phyloP scores from a whole-genome alignment of 2,113 vertebrate genomes.

The Lonchura striata region DNA sequence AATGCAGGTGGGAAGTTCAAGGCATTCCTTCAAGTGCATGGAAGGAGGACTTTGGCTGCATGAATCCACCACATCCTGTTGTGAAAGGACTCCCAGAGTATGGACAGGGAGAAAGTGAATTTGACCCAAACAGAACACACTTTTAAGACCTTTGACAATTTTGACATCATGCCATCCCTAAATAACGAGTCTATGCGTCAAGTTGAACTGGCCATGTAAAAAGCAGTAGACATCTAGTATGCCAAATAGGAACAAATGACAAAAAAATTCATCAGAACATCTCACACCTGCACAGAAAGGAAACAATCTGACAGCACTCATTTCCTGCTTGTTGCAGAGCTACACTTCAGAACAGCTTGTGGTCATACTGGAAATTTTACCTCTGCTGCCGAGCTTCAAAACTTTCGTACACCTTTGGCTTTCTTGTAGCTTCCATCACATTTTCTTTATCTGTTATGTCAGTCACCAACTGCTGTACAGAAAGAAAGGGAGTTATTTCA shows the following conservation, averaged over 20 bases:
- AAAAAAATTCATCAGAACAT: neutral
- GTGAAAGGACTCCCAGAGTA: neutral
- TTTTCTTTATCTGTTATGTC: constrained; percentile 70
- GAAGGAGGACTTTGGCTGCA: neutral
- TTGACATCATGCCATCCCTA: neutral
- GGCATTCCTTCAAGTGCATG: neutral
- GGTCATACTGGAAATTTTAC: constrained; percentile 51
- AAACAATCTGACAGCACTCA: neutral
- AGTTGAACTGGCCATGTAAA: neutral
- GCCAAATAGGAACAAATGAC: neutral
- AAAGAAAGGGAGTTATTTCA: neutral
- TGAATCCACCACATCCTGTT: neutral
- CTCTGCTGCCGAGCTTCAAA: constrained; percentile 80
- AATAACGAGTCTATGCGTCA: neutral
- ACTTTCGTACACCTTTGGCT: constrained; percentile 71
- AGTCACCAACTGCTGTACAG: constrained; percentile 75
- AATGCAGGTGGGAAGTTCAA: neutral
- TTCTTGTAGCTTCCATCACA: constrained; percentile 79
- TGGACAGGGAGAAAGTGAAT: neutral
- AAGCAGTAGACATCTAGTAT: neutral
- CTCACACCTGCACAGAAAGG: neutral
- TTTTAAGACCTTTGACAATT: neutral
- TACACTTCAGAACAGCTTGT: neutral
- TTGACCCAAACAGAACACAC: neutral
- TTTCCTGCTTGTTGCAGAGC: neutral